These are phyloP conservation scores for Stomorhina lunata DNA, from an alignment of 2,888 invertebrate species.

Conservation along the genomic window DNA sequence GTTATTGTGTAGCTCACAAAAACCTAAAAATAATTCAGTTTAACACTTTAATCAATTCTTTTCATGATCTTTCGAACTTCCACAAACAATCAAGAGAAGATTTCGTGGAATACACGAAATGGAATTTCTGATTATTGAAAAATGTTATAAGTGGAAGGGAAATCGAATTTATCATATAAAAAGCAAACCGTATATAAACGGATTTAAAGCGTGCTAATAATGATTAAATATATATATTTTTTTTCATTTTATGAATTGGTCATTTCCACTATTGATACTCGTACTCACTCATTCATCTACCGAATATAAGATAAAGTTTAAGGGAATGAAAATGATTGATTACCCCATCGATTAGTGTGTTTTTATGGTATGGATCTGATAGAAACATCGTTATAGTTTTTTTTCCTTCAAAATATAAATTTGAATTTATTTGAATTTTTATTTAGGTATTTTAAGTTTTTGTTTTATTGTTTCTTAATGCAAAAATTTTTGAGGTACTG, in stretches of 20 bases:
- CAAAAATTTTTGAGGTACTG: background rate
- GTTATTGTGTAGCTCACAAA: too few species aligned
- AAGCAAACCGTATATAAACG: conserved; percentile 51
- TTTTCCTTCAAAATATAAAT: background rate
- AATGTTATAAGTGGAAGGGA: background rate
- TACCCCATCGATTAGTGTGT: conserved; percentile 65
- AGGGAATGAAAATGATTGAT: conserved; percentile 66
- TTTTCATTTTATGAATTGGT: background rate
- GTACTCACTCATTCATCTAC: background rate
- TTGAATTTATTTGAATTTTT: conserved; percentile 9
- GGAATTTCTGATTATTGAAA: background rate
- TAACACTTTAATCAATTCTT: conserved; percentile 1
- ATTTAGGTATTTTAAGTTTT: conserved; percentile 3
- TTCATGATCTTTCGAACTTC: conserved; percentile 38
- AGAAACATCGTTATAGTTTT: conserved; percentile 26
- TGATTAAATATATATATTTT: conserved; percentile 63
- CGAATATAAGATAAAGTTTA: background rate
- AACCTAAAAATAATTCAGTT: background rate
- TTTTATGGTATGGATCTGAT: background rate
- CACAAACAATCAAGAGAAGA: background rate
- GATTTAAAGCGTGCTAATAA: conserved; percentile 64
- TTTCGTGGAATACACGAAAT: background rate
- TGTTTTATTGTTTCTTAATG: background rate
- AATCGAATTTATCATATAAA: background rate
- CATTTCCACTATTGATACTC: background rate